These are phyloP conservation scores for Buphagus erythrorhynchus DNA, from an alignment of 2,797 vertebrate species.

Conservation along the genomic window DNA sequence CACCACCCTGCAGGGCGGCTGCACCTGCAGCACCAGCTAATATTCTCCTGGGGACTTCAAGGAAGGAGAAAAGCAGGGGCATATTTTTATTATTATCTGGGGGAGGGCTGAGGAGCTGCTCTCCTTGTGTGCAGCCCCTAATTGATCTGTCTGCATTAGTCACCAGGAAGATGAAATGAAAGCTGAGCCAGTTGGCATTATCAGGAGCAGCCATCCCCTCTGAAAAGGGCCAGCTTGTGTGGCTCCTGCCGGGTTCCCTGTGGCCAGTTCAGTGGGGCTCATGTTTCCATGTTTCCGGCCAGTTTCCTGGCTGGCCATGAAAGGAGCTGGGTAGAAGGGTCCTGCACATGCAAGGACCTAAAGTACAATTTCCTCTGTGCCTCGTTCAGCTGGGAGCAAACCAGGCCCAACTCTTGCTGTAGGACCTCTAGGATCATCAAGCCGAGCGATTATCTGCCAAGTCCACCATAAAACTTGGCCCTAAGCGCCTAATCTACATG, in stretches of 20 bases:
- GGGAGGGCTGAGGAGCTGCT: slow-evolving; percentile 29
- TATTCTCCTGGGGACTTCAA: slow-evolving; percentile 72
- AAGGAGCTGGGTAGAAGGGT: not conserved
- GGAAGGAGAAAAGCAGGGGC: slow-evolving; percentile 21
- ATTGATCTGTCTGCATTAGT: slow-evolving; percentile 79
- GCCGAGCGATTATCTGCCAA: not conserved
- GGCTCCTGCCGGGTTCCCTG: not conserved
- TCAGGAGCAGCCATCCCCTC: slow-evolving; percentile 29
- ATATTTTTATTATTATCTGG: slow-evolving; percentile 23
- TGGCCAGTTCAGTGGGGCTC: not conserved
- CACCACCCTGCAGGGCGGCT: slow-evolving; percentile 83
- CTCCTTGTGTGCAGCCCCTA: slow-evolving; percentile 43
- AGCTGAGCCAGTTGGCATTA: slow-evolving; percentile 51
- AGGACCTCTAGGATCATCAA: not conserved
- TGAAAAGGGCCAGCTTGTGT: not conserved
- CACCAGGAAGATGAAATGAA: slow-evolving; percentile 53
- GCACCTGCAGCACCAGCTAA: slow-evolving; percentile 87
- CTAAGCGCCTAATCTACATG: not conserved
- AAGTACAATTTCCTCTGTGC: not conserved
- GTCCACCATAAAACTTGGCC: not conserved
- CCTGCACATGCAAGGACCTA: not conserved
- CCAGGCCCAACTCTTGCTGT: not conserved
- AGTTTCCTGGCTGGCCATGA: fast-evolving
- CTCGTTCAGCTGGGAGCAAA: fast-evolving
- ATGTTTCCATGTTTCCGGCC: too few relatives aligned